A percentile compares a stretch with the other conserved stretches of the same genome.
phyloP scores from a whole-genome alignment of 2,113 vertebrate species.

The Cebus imitator region DNA sequence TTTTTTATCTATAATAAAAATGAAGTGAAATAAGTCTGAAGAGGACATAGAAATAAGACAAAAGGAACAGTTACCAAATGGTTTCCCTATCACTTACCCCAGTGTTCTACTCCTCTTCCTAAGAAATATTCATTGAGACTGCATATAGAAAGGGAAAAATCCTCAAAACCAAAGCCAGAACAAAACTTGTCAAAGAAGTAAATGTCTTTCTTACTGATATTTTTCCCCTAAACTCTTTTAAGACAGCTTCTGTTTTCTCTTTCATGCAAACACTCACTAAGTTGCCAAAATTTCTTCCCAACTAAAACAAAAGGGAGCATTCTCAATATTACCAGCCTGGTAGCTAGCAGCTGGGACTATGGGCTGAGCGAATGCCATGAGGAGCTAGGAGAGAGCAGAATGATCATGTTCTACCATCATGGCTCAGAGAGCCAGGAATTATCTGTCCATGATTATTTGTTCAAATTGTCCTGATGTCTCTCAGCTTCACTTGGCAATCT shows the following conservation, averaged over 20 bases:
- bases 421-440: not conserved
- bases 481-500: not conserved
- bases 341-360: not conserved
- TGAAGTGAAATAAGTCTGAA: not conserved
- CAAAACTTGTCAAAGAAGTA: not conserved
- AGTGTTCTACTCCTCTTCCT: not conserved
- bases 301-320: not conserved
- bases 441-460: not conserved
- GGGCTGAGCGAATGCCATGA: not conserved
- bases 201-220: not conserved
- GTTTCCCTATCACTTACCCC: not conserved
- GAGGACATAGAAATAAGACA: not conserved
- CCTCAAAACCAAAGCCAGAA: not conserved
- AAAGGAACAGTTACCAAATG: not conserved
- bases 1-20: not conserved
- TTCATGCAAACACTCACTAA: slow-evolving; percentile 17
- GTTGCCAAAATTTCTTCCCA: not conserved
- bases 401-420: not conserved
- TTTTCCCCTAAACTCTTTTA: not conserved
- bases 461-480: not conserved
- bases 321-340: not conserved
- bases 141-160: not conserved
- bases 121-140: slow-evolving; percentile 8
- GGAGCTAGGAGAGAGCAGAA: not conserved
- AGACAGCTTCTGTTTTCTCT: not conserved